Conservation (phyloP, 1,140 invertebrate species). For the Trachymyrmex septentrionalis region DNA sequence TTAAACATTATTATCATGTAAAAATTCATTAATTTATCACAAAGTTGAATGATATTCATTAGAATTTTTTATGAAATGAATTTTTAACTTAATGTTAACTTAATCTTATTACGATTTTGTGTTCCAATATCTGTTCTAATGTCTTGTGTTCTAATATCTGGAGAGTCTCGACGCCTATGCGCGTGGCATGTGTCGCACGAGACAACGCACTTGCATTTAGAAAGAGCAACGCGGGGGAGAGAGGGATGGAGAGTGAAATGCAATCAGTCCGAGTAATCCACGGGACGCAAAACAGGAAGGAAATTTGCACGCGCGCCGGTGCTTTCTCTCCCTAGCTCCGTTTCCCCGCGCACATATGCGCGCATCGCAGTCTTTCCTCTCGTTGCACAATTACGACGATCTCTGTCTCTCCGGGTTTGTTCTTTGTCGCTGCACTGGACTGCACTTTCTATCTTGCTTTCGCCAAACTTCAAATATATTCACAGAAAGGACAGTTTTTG, state of each 20-base stretch:
- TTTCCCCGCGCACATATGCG: background rate
- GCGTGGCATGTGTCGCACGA: background rate
- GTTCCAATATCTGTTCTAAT: no score
- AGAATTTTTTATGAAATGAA: no score
- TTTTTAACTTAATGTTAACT: no score
- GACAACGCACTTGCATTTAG: conserved; percentile 29
- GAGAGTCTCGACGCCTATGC: background rate
- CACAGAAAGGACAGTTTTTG: no score
- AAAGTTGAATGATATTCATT: no score
- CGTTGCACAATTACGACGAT: background rate
- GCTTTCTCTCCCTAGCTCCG: conserved; percentile 41
- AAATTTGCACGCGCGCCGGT: conserved; percentile 56
- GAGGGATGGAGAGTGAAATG: conserved; percentile 69
- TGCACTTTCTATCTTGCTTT: no score
- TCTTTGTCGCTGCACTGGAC: no score
- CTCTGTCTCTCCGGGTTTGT: background rate
- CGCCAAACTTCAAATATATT: no score
- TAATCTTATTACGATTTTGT: no score
- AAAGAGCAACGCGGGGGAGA: background rate
- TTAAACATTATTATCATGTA: no score
- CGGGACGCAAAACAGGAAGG: conserved; percentile 72
- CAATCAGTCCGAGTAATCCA: conserved; percentile 58
- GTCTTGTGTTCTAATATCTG: no score
- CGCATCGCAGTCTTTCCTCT: background rate
- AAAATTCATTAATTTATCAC: no score